Evolutionary conservation across 2,113 vertebrate species (phyloP), one percentile per base, ranked within the genome.

Genomic region (Petaurus breviceps): DNA sequence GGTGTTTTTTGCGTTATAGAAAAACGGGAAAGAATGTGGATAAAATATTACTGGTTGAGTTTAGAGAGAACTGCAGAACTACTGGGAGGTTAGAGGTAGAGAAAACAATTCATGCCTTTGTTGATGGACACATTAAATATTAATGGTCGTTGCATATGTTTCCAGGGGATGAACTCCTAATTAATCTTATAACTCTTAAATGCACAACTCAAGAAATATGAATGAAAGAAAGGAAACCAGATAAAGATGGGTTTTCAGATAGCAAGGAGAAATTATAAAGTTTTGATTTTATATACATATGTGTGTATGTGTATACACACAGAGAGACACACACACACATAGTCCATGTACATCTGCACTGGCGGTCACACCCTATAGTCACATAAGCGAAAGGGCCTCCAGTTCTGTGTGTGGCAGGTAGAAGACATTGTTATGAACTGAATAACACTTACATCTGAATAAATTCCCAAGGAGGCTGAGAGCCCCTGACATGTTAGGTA

Each of bases 391-490:
- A 95, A 93, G 92, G 96, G 95, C 96, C 97, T 97, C 96, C 95
- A 97, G 91, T 92, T 97, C 68, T 95, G 91, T 98, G 57, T 96
- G 91, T 98, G 96, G 97, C 98, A 98, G 97, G 95, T 96, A 92
- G 98, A 98, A 98, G 95, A 98, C 97, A 97, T 98, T 98, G 97
- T 98, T 98, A 98, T 46, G 55, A 96, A 47, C 96, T 97, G 98
- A 98, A 96, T 98, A 95, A 97, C 97, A 97, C 97, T 98, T 98
- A 95, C 8, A 97, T 96, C 92, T 96, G 97, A 98, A 98, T 98
- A 97, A 97, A 98, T 98, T 98, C 98, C 98, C 98, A 97, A 94
- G 97, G 98, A 98, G 96, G 92, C 94, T 96, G 92, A 97, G 98
- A 98, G 96, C 96, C 98, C 96, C 97, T 98, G 98, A 98, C 98